Evolutionary conservation across 2,113 vertebrate species (phyloP), one percentile per base, ranked within the genome.

Genomic region (Thymallus thymallus): DNA sequence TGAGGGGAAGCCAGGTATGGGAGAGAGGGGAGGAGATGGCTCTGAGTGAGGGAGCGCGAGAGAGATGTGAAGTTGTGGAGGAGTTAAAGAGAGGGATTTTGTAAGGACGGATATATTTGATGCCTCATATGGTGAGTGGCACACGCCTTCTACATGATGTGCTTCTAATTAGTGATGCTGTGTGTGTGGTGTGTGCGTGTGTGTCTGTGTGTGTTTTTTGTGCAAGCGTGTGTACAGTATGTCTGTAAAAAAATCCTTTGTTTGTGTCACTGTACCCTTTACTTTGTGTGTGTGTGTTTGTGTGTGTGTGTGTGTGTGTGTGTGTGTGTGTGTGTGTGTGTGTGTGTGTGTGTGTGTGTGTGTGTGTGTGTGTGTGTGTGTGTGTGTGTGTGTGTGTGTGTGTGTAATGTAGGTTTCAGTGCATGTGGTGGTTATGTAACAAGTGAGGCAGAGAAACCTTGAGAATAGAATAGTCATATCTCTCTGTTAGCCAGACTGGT

Each of bases 111-210:
- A 78, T 64, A 63, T 68, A 70, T 64, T 80, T 69, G 76, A 86
- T 84, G 80, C 82, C 41, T 68, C 86, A 83, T 78, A 89, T 84
- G 91, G 91, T 90, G 87, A 90, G 91, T 89, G 79, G 75, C 67
- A 23, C 55, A 73, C 55, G 16, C 68, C 72, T 74, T 69, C 30
- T n/a, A 16, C 32, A 5, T 73, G 73, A 35, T 60, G 23, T 35
- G 74, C 10, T 1, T 16, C 4, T 65, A 22, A 20, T 69, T 7
- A 26, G 70, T 68, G 61, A 51, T 5, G 35, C 29, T 26, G 32
- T 23, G 0, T 69, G 24, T 64, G 41, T 16, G 55, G 29, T 32
- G 61, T 73, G 16, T 45, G 58, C 0, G 5, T 58, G 41, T 46
- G 60, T 69, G 62, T 18, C 29, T 29, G 23, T 24, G n/a, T n/a